A percentile compares a stretch with the other conserved stretches of the same genome.
These are phyloP conservation scores for Caenorhabditis sp. DNA, from an alignment of 2,888 invertebrate species.

Conservation along the genomic window DNA sequence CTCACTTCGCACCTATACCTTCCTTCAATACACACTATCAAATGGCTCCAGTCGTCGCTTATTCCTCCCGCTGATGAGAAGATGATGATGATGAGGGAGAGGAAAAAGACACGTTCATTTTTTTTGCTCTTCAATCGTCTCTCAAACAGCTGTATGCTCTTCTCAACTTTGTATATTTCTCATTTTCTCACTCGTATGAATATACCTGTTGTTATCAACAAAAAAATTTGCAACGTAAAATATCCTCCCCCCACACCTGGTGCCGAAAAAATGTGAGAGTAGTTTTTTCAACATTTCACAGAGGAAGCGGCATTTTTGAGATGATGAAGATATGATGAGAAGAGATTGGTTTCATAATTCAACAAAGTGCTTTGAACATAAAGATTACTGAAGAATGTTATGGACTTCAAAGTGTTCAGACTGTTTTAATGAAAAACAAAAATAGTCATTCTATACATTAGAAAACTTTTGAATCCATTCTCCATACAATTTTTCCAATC, in stretches of 20 bases:
- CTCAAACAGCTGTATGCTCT: neutral
- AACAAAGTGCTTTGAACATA: no score
- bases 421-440: no score
- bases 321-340: no score
- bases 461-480: no score
- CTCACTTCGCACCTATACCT: conserved; percentile 37
- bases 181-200: conserved; percentile 22
- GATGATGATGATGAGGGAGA: neutral
- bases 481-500: neutral
- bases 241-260: no score
- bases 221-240: neutral
- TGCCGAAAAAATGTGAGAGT: no score
- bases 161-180: conserved; percentile 25
- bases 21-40: conserved; percentile 21
- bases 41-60: neutral
- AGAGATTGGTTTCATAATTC: no score
- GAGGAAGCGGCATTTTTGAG: no score
- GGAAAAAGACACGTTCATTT: neutral
- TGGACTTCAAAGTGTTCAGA: no score
- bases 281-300: no score
- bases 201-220: conserved; percentile 33
- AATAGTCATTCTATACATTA: no score
- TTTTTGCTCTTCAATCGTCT: neutral
- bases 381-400: no score
- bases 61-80: neutral